Evolutionary conservation across 2,797 vertebrate genomes (phyloP).

Genomic region (Poliocrania exsul): DNA sequence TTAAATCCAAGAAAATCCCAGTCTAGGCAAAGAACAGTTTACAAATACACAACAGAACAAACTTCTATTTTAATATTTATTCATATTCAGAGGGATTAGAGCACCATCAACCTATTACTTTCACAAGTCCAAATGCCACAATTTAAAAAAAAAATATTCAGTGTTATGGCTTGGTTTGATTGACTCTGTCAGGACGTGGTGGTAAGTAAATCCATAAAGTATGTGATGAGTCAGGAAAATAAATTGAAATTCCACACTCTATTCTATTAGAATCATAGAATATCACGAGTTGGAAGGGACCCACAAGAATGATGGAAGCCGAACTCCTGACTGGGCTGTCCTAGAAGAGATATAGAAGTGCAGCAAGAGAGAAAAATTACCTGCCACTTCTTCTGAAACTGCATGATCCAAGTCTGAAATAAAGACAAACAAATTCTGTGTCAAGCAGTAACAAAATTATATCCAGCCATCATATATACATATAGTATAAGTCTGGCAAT

Average conservation of each 20-base stretch:
- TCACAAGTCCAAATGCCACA: not conserved
- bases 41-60: not conserved
- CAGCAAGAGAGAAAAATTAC: conserved; percentile 72
- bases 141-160: not conserved
- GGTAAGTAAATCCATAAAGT: not conserved
- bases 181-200: not conserved
- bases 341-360: not conserved
- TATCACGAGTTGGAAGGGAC: not conserved
- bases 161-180: not conserved
- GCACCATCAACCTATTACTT: not conserved
- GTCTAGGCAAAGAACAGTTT: not conserved
- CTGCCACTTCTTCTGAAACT: conserved; percentile 81
- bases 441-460: not conserved
- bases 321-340: not conserved
- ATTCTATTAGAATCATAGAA: not conserved
- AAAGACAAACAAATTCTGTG: not conserved
- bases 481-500: not conserved
- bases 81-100: not conserved
- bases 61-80: not conserved
- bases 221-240: not conserved
- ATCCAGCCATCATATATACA: not conserved
- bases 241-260: not conserved
- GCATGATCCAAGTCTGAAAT: conserved; percentile 82
- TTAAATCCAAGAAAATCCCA: not conserved
- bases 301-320: not conserved